Percentiles rank a stretch among this genome's conserved stretches.
phyloP scores from a whole-genome alignment of 2,797 vertebrate species.

The Rhynchotus rufescens region DNA sequence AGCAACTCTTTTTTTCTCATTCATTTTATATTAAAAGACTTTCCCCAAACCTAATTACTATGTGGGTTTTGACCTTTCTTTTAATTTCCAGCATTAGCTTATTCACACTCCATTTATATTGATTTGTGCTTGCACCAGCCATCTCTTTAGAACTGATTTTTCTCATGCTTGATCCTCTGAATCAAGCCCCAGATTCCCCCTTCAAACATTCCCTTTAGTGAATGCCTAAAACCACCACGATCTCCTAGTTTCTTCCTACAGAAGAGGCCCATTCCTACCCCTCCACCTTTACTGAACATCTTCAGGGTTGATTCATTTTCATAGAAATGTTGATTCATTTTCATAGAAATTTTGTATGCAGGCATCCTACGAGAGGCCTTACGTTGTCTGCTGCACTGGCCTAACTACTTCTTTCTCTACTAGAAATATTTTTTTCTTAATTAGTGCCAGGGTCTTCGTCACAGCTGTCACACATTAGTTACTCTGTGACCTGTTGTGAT shows the following conservation, averaged over 20 bases:
- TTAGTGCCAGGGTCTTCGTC: too few relatives aligned
- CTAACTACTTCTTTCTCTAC: too few relatives aligned
- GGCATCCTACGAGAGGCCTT: not conserved
- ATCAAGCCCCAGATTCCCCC: not conserved
- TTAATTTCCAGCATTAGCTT: not conserved
- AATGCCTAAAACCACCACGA: not conserved
- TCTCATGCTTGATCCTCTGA: not conserved
- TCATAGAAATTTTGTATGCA: not conserved
- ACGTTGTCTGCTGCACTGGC: not conserved
- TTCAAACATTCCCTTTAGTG: not conserved
- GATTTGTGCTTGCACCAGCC: not conserved
- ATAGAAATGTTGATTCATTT: not conserved
- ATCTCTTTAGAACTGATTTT: not conserved
- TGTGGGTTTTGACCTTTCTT: not conserved
- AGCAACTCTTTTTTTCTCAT: not conserved
- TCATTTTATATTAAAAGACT: not conserved
- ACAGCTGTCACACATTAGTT: not conserved
- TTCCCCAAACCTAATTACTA: not conserved
- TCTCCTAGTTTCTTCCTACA: not conserved
- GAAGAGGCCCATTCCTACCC: not conserved
- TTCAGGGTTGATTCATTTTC: not conserved
- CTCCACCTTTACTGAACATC: fast-evolving
- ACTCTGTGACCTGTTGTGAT: not conserved
- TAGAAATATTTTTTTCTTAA: too few relatives aligned
- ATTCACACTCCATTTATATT: not conserved